Conservation (phyloP, 2,113 vertebrate genomes). For the Ciconia stormi region DNA sequence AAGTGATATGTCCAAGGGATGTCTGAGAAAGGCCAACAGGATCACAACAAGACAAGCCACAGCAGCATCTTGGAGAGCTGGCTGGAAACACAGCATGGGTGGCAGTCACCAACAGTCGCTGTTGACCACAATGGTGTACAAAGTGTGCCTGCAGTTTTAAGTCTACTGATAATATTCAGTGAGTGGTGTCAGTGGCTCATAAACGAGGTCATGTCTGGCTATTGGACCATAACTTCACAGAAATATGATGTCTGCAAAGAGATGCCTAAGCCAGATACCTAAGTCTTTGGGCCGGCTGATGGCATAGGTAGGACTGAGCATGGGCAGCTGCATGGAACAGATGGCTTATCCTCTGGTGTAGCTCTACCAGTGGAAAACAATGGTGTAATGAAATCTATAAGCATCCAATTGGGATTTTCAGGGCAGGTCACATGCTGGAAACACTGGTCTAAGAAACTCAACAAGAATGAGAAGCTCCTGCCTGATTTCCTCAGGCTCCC, state of each 20-base stretch:
- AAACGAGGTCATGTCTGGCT: not conserved
- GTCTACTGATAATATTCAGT: not conserved
- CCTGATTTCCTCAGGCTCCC: not conserved
- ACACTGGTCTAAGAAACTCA: not conserved
- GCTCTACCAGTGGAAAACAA: not conserved
- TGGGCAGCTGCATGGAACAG: not conserved
- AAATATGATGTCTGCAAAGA: not conserved
- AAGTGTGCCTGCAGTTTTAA: not conserved
- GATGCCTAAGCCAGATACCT: not conserved
- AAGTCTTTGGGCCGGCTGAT: not conserved
- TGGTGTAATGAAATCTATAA: not conserved
- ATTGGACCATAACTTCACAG: not conserved
- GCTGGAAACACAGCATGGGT: not conserved
- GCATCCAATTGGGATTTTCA: not conserved
- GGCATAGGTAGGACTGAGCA: not conserved
- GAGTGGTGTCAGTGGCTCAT: not conserved
- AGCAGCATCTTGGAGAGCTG: rapidly evolving
- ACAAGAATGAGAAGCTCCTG: not conserved
- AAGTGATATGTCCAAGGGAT: not conserved
- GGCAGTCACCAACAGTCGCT: not conserved
- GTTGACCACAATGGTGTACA: not conserved
- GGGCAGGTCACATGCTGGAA: not conserved
- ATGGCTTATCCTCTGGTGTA: not conserved
- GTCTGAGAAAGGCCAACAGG: not conserved
- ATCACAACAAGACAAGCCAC: not conserved